Evolutionary conservation across 1,140 invertebrate genomes (phyloP), one percentile per base, ranked within the genome.

Genomic region (Phymastichus coffea): DNA sequence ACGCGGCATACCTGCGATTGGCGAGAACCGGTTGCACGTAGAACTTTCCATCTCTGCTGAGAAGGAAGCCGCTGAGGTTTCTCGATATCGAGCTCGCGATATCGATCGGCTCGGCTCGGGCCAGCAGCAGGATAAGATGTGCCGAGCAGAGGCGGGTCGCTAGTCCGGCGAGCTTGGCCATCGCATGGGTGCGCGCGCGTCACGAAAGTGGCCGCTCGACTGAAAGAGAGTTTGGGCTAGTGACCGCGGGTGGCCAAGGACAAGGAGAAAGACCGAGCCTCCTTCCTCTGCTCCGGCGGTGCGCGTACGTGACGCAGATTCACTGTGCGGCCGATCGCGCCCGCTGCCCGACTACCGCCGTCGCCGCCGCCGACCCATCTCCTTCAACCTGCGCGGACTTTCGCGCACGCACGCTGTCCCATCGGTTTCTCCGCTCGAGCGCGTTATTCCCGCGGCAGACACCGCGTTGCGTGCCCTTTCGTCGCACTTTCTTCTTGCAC

Each of bases 161-260:
- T 38, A 30, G 57, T 59, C 53, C 41, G 61, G n/a, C n/a, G n/a
- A n/a, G n/a, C n/a, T n/a, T n/a, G n/a, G 52, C 49, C 61, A 51
- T 40, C 15, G 37, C 9, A n/a, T 40, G 61, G 38, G 62, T 40
- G 22, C 60, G 44, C 64, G 62, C 46, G 48, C 63, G 48, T 60
- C 53, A 64, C 64, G 67, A 60, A 66, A 61, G 57, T 63, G 66
- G 23, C 58, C 57, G 54, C 51, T 54, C 69, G 63, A 75, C 72
- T 77, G 70, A 68, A 33, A 17, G 22, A 19, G 14, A 52, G n/a
- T n/a, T n/a, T n/a, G 20, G 22, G 10, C 2, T 23, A 40, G 3
- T 19, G 23, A 8, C 43, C 25, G 12, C 8, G 30, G 47, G 26
- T 23, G 37, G 26, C 14, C n/a, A 51, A 3, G 25, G 10, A 22